Evolutionary conservation across 2,888 invertebrate genomes (phyloP).

Genomic region (Cerastoderma edule): DNA sequence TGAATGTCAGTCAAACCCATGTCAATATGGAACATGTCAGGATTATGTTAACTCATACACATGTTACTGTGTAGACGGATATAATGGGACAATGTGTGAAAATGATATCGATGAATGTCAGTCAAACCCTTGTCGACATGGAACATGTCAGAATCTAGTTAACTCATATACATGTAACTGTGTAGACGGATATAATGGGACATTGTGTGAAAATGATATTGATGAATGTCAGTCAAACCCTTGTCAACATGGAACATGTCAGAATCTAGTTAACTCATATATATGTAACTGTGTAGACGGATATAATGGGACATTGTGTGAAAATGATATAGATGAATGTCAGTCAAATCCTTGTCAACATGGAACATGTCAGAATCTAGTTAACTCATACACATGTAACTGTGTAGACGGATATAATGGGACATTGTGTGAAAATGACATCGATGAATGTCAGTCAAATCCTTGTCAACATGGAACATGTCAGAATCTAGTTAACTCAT

Average conservation of each 20-base stretch:
- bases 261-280: neutral
- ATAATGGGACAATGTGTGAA: neutral
- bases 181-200: slow-evolving; percentile 32
- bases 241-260: slow-evolving; percentile 18
- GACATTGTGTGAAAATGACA: neutral
- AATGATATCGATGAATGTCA: neutral
- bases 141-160: neutral
- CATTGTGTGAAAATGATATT: slow-evolving; percentile 48
- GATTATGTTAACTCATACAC: neutral
- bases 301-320: slow-evolving; percentile 1
- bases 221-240: slow-evolving; percentile 7
- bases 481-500: neutral
- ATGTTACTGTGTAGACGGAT: neutral
- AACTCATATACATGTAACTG: neutral
- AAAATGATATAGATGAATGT: slow-evolving; percentile 14
- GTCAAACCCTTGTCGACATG: slow-evolving; percentile 2
- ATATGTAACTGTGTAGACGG: slow-evolving; percentile 1
- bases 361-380: slow-evolving; percentile 9
- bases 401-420: slow-evolving; percentile 5
- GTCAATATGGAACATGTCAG: slow-evolving; percentile 2
- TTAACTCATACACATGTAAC: neutral
- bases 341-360: neutral
- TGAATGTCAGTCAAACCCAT: slow-evolving; percentile 7
- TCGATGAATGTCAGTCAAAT: slow-evolving; percentile 6
- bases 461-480: slow-evolving; percentile 8